These are phyloP conservation scores for Sapajus apella DNA, from an alignment of 2,113 vertebrate species.

Conservation along the genomic window DNA sequence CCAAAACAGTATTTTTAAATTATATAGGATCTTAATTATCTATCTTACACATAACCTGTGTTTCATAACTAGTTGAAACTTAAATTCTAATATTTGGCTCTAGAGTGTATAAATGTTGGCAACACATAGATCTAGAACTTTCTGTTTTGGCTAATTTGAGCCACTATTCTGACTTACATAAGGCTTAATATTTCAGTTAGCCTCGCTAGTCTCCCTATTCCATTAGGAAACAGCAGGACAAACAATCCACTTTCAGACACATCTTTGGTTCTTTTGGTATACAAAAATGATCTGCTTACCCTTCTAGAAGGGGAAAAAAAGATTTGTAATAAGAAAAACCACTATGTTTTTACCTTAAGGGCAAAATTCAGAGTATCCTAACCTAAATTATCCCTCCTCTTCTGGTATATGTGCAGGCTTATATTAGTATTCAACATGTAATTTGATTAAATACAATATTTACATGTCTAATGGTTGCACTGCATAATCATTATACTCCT, in stretches of 20 bases:
- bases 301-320: neutral
- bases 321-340: neutral
- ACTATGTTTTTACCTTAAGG: neutral
- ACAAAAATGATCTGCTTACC: conserved; percentile 9
- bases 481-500: neutral
- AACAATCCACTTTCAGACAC: conserved; percentile 4
- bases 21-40: neutral
- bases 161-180: conserved; percentile 18
- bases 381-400: conserved; percentile 1
- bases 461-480: neutral
- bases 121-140: neutral
- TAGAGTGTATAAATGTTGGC: neutral
- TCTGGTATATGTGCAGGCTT: neutral
- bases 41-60: neutral
- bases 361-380: conserved; percentile 34
- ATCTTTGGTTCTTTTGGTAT: conserved; percentile 19
- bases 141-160: conserved; percentile 9
- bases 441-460: conserved; percentile 35
- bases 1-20: neutral
- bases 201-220: neutral
- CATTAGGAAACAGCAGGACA: conserved; percentile 53
- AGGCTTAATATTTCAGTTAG: conserved; percentile 30
- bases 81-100: conserved; percentile 30
- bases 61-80: neutral
- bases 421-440: neutral